Evolutionary conservation across 2,113 vertebrate species (phyloP).

Genomic region (Perccottus glenii): DNA sequence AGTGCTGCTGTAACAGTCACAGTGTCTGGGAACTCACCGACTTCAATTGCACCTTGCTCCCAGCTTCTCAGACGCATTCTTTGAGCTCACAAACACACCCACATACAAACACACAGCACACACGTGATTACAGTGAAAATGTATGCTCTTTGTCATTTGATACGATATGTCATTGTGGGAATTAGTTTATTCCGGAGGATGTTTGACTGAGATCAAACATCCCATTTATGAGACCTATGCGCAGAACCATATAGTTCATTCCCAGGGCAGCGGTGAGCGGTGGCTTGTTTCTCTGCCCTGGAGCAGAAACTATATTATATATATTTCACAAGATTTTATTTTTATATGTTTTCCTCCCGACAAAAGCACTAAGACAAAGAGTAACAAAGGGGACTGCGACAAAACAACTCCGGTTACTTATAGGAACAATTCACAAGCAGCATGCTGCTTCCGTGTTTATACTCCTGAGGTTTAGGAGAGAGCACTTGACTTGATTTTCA

Average conservation of each 20-base stretch:
- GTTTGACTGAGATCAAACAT: constrained; percentile 12
- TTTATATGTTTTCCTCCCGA: constrained; percentile 12
- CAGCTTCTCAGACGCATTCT: constrained; percentile 19
- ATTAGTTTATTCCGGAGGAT: constrained; percentile 27
- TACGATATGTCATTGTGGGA: constrained; percentile 39
- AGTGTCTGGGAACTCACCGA: constrained; percentile 54
- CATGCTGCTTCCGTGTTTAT: constrained; percentile 29
- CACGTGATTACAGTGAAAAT: constrained; percentile 39
- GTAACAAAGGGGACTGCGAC: background rate
- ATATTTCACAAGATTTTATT: constrained; percentile 13
- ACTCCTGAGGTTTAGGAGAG: constrained; percentile 28
- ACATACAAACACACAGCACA: constrained; percentile 33
- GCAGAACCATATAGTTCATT: constrained; percentile 24
- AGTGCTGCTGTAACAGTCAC: constrained; percentile 60
- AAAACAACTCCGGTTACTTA: background rate
- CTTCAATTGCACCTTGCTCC: constrained; percentile 46
- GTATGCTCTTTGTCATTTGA: constrained; percentile 35
- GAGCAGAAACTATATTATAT: background rate
- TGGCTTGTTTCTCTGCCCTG: constrained; percentile 17
- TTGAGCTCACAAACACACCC: constrained; percentile 17
- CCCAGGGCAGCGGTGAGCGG: constrained; percentile 7
- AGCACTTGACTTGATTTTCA: constrained; percentile 15
- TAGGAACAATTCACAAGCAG: background rate
- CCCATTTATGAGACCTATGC: constrained; percentile 30
- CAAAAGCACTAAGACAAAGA: background rate